These are phyloP conservation scores for Phalloptychus januarius DNA, from an alignment of 2,797 vertebrate species.

Conservation along the genomic window DNA sequence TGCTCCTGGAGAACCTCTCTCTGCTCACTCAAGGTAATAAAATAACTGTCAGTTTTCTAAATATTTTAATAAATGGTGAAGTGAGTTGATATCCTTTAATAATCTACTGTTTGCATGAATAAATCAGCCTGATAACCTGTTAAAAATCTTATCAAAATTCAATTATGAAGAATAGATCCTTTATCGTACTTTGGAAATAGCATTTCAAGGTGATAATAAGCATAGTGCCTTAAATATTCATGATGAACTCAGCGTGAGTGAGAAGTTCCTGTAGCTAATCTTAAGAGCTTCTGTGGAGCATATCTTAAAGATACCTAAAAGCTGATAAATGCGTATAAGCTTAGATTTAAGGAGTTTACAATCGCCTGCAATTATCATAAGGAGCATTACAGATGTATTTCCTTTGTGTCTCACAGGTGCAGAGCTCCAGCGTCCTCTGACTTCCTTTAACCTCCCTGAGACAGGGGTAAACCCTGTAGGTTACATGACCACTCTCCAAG, in stretches of 20 bases:
- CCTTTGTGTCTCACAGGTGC: constrained; percentile 38
- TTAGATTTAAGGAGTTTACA: neutral
- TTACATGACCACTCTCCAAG: constrained; percentile 81
- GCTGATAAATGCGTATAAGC: neutral
- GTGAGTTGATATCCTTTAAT: neutral
- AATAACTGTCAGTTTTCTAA: rapidly evolving
- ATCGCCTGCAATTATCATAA: neutral
- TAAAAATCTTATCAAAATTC: neutral
- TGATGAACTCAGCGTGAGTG: neutral
- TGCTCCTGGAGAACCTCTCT: constrained; percentile 86
- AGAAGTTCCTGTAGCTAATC: neutral
- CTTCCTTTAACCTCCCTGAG: constrained; percentile 69
- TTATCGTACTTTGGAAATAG: neutral
- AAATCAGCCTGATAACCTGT: neutral
- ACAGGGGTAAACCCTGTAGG: constrained; percentile 84
- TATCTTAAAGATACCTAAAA: neutral
- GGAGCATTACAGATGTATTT: neutral
- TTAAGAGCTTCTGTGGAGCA: neutral
- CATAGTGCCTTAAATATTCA: neutral
- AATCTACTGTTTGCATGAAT: neutral
- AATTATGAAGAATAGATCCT: neutral
- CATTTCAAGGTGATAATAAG: neutral
- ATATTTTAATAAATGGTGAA: neutral
- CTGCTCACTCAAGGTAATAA: constrained; percentile 79
- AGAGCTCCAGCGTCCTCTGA: constrained; percentile 80